Percentiles rank a stretch among this genome's conserved stretches.
Evolutionary conservation across 1,140 invertebrate genomes (phyloP).

Genomic region (Aphaenogaster floridana): DNA sequence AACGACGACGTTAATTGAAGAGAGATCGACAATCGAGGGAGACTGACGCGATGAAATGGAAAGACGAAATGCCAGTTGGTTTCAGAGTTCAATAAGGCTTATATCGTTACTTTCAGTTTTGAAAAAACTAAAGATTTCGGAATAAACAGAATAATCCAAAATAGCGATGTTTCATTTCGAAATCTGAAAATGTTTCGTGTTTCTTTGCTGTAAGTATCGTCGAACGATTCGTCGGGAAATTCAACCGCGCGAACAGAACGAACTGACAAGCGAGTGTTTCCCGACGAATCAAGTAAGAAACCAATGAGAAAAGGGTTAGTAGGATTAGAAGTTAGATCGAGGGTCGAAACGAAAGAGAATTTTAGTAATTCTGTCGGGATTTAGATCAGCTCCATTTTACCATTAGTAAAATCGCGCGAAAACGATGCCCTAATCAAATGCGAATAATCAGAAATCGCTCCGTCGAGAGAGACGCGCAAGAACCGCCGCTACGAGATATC

Average conservation of each 20-base stretch:
- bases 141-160: not conserved
- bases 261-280: conserved; percentile 12
- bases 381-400: conserved; percentile 31
- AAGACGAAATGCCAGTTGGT: not conserved
- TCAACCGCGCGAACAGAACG: conserved; percentile 5
- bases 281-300: not conserved
- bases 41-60: not conserved
- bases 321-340: not conserved
- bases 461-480: not conserved
- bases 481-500: conserved; percentile 3
- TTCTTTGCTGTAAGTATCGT: not conserved
- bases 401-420: not conserved
- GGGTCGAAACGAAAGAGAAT: conserved; percentile 17
- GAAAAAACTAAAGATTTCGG: not conserved
- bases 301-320: not conserved
- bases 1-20: conserved; percentile 33
- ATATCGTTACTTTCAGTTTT: not conserved
- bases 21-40: not conserved
- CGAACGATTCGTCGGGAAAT: conserved; percentile 11
- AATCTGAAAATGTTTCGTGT: conserved; percentile 9
- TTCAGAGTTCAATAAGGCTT: not conserved
- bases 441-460: conserved; percentile 6
- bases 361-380: not conserved
- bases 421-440: conserved; percentile 22
- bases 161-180: not conserved